Evolutionary conservation across 2,797 vertebrate species (phyloP), one percentile per base, ranked within the genome.

Genomic region (Geotria australis): DNA sequence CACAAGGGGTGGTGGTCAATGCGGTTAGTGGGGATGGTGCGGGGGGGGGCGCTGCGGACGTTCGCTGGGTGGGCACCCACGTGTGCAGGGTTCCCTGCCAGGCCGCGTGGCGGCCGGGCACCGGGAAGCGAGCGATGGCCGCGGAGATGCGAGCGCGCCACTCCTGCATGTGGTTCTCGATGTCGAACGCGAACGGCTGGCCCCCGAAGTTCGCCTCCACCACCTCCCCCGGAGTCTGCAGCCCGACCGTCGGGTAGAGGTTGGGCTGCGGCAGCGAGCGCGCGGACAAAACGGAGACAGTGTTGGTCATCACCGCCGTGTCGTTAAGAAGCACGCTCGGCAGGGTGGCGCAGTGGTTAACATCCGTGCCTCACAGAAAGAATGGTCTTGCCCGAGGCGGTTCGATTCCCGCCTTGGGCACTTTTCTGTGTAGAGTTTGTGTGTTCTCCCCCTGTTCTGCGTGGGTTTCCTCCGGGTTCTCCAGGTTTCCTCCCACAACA

Each of bases 71-170:
- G 48, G 65, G 59, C 55, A 51, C 73, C 74, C 72, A 79, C 77
- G 75, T 78, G 64, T 79, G 76, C 60, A 79, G 75, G 74, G 77
- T 73, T 51, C 74, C 77, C 65, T 79, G 77, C 77, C 77, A 79
- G 56, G 77, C 77, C 61, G 76, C 76, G 70, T 77, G 74, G 47
- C 74, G 70, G 60, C 74, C 74, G 66, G 74, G 75, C 55, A 71
- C 64, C 0, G 77, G 77, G 67, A 78, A 79, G 64, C 76, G 71
- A 65, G 77, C 76, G 63, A 79, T 77, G 62, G 77, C 76, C 2
- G 74, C 75, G 64, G 77, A 74, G 62, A 74, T 79, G 69, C 77
- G 77, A 60, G 74, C 73, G 73, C 74, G 75, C 77, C 77, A 79
- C 57, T 79, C 77, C 11, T 76, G 63, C 72, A 78, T 78, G 48